These are phyloP conservation scores for Trachemys scripta DNA, from an alignment of 2,113 vertebrate genomes.

Conservation along the genomic window DNA sequence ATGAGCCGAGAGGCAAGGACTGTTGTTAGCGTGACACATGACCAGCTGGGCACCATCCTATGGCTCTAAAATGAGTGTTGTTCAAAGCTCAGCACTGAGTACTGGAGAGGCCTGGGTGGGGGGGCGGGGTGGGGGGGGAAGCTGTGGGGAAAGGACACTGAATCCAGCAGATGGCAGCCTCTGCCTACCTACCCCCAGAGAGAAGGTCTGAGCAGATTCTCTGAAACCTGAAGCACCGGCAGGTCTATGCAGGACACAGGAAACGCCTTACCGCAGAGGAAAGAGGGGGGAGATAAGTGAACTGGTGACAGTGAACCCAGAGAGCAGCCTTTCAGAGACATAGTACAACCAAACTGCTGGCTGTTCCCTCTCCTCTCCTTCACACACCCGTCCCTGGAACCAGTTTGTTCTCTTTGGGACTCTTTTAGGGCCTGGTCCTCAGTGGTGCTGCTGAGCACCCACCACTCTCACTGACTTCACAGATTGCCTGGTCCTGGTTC, in stretches of 20 bases:
- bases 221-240: neutral
- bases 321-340: neutral
- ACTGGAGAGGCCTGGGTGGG: neutral
- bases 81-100: neutral
- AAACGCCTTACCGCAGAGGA: neutral
- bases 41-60: neutral
- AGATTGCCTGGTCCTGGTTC: neutral
- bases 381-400: neutral
- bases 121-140: neutral
- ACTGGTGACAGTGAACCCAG: neutral
- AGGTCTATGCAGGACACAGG: neutral
- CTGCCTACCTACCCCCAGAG: neutral
- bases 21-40: neutral
- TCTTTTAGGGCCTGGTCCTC: neutral
- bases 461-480: neutral
- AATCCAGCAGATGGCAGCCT: neutral
- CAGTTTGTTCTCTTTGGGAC: neutral
- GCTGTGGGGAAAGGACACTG: neutral
- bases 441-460: neutral
- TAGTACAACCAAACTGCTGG: neutral
- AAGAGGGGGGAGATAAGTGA: neutral
- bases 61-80: neutral
- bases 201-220: neutral
- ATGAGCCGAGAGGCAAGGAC: neutral
- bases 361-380: neutral